Percentiles rank a stretch among this genome's conserved stretches.
Evolutionary conservation across 2,113 vertebrate genomes (phyloP).

Genomic region (Gyps fulvus): DNA sequence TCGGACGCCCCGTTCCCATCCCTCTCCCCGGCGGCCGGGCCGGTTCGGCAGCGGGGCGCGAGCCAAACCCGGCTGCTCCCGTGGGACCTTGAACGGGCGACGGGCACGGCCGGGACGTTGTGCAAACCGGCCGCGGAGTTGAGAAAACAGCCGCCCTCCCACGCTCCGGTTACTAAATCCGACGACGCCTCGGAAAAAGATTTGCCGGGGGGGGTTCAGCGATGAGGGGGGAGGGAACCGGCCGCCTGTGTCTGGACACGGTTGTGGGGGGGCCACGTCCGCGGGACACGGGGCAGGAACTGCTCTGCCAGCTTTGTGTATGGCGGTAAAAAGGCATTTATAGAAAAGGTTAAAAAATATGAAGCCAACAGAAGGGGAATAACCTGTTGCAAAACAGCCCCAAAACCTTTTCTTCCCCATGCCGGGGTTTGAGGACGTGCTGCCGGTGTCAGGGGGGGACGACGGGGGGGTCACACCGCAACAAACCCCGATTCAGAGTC

Average conservation of each 20-base stretch:
- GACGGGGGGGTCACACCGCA: neutral
- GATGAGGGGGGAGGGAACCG: neutral
- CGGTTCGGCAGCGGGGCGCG: neutral
- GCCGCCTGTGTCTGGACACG: neutral
- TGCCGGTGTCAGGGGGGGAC: neutral
- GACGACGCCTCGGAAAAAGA: neutral
- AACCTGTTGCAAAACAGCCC: neutral
- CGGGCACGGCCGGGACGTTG: neutral
- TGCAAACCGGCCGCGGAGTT: neutral
- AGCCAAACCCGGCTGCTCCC: neutral
- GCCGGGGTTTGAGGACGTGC: neutral
- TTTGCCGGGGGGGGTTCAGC: neutral
- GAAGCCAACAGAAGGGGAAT: neutral
- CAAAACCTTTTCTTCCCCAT: neutral
- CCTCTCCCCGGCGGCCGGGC: neutral
- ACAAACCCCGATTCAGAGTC: neutral
- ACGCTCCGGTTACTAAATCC: neutral
- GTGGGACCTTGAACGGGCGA: neutral
- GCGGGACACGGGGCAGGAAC: neutral
- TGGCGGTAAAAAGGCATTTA: neutral
- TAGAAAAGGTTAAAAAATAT: neutral
- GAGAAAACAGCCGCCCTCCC: neutral
- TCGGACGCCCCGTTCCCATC: no score
- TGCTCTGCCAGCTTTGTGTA: fast-evolving
- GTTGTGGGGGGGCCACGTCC: neutral